Evolutionary conservation across 2,113 vertebrate genomes (phyloP).

Genomic region (Menura novaehollandiae): DNA sequence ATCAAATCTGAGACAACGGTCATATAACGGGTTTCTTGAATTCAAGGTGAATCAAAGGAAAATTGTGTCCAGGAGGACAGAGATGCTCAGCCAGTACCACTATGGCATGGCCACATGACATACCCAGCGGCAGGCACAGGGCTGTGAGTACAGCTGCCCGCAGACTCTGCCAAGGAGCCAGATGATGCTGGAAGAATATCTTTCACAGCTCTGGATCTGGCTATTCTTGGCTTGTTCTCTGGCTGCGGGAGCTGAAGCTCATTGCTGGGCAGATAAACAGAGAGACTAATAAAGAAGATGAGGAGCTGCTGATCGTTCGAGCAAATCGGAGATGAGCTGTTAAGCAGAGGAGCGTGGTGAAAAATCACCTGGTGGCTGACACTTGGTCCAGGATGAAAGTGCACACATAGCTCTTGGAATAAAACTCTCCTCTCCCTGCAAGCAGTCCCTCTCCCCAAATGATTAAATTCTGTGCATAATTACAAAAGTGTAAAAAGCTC

Average conservation of each 20-base stretch:
- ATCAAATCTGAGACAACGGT: neutral
- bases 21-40: neutral
- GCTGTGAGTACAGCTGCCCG: constrained; percentile 34
- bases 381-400: constrained; percentile 10
- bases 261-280: constrained; percentile 52
- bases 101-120: neutral
- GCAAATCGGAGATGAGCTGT: constrained; percentile 3
- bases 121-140: constrained; percentile 17
- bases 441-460: neutral
- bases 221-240: constrained; percentile 42
- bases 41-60: constrained; percentile 72
- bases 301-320: neutral
- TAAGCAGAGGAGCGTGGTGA: neutral
- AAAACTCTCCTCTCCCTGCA: neutral
- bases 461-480: constrained; percentile 28
- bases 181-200: constrained; percentile 46
- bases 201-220: constrained; percentile 52
- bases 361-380: constrained; percentile 35
- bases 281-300: constrained; percentile 35
- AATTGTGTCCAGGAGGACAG: constrained; percentile 50
- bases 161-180: constrained; percentile 53
- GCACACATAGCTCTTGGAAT: neutral
- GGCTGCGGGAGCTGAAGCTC: constrained; percentile 4
- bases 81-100: neutral
- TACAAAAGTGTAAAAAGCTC: neutral